A percentile compares a stretch with the other conserved stretches of the same genome.
phyloP scores from a whole-genome alignment of 2,113 vertebrate genomes.

The Rutilus rutilus region DNA sequence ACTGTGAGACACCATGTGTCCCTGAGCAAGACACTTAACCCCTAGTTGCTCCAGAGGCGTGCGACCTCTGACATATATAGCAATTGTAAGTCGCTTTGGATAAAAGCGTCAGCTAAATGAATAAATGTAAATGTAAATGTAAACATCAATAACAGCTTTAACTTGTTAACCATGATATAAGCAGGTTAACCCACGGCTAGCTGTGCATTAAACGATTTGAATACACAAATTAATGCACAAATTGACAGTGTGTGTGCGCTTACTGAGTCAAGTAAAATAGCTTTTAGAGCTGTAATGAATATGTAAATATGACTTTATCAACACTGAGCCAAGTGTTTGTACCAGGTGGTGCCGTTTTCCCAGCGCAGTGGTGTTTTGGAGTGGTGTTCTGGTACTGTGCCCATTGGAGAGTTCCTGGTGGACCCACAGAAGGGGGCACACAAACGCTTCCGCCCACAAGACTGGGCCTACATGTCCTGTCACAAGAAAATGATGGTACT shows the following conservation, averaged over 20 bases:
- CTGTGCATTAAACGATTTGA: too few species aligned
- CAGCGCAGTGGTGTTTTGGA: slow-evolving; percentile 95
- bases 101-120: too few species aligned
- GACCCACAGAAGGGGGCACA: slow-evolving; percentile 85
- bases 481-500: slow-evolving; percentile 88
- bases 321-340: background rate
- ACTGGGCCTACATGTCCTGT: slow-evolving; percentile 78
- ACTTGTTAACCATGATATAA: too few species aligned
- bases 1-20: too few species aligned
- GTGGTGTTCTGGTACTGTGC: slow-evolving; percentile 93
- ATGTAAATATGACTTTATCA: background rate
- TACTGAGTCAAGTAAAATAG: background rate
- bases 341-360: slow-evolving; percentile 94
- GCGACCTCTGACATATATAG: too few species aligned
- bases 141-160: too few species aligned
- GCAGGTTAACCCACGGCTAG: too few species aligned
- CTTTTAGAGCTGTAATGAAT: background rate
- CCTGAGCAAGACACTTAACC: too few species aligned
- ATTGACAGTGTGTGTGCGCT: background rate
- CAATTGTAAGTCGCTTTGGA: too few species aligned
- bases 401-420: slow-evolving; percentile 91
- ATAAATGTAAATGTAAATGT: too few species aligned
- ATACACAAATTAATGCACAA: too few species aligned
- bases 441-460: slow-evolving; percentile 86
- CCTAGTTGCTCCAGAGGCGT: too few species aligned